Evolutionary conservation across 1,140 invertebrate genomes (phyloP).

Genomic region (Pseudomyrmex concolor): DNA sequence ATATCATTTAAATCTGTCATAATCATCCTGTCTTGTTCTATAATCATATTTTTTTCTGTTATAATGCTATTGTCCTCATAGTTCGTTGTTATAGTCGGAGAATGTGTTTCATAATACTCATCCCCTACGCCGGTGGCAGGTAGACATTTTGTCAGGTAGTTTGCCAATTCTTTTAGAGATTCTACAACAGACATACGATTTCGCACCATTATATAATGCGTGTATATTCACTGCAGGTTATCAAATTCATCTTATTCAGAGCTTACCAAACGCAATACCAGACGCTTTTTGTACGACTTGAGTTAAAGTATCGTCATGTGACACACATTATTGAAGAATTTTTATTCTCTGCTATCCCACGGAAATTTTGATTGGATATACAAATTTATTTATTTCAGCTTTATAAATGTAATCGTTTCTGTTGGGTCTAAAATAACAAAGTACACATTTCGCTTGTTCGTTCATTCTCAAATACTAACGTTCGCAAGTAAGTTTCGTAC

Average conservation of each 20-base stretch:
- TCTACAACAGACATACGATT: conserved; percentile 53
- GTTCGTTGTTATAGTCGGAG: conserved; percentile 10
- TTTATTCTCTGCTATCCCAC: background rate
- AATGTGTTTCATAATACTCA: conserved; percentile 20
- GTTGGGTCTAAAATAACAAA: background rate
- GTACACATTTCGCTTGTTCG: conserved; percentile 29
- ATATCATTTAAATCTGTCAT: background rate
- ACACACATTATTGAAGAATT: conserved; percentile 9
- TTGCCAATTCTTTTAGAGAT: conserved; percentile 43
- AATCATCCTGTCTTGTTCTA: too few relatives aligned
- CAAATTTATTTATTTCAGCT: background rate
- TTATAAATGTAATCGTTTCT: background rate
- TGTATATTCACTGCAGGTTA: background rate
- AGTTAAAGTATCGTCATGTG: background rate
- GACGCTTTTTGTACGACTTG: background rate
- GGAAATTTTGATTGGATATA: background rate
- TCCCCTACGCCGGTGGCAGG: conserved; percentile 22
- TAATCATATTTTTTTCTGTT: too few relatives aligned
- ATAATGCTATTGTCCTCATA: too few relatives aligned
- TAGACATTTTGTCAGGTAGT: conserved; percentile 41
- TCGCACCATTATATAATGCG: conserved; percentile 32
- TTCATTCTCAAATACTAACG: conserved; percentile 50
- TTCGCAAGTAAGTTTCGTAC: background rate
- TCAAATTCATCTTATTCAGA: too few relatives aligned
- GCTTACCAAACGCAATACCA: too few relatives aligned